Evolutionary conservation across 2,888 invertebrate genomes (phyloP), one percentile per base, ranked within the genome.

Genomic region (Acanthosepion pharaonis): DNA sequence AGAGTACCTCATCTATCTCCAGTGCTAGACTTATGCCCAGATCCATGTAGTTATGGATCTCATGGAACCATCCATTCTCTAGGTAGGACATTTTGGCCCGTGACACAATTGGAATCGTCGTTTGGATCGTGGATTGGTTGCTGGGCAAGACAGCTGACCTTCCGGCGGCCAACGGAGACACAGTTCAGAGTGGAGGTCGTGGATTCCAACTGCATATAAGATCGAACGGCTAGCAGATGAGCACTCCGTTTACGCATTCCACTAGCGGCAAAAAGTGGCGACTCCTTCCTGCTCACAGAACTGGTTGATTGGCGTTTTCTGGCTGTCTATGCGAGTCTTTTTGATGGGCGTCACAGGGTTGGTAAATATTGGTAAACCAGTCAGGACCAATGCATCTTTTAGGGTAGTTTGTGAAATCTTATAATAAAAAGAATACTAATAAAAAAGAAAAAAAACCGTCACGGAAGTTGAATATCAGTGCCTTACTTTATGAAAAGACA

Each of bases 31-130:
- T 96, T 95, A 96, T 97, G 0, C 97, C 97, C 48, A 92, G 92
- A 25, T 96, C 96, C 97, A 97, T 97, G 94, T 95, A 95, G 8
- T 96, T 96, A 92, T 98, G 99, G 33, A 98, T 98, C 98, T 99
- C 99, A 96, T 98, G 98, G 97, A 99, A 99, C 99, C 99, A 99
- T 95, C 99, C 98, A 64, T 97, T 98, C 96, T 98, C 98, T 95
- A 99, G 97, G 42, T 94, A 91, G 94, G 96, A 95, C 96, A 96
- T 92, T 78, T 15, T 78, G 49, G 51, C 92, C 53, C n/a, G 51
- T 92, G 25, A 51, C 92, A 92, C 92, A 53, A 28, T 20, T 51
- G 11, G 49, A 49, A 8, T 3, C 49, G 23, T 92, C 49, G 53
- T 15, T 92, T 20, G 28, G 51, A 9, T 53, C 51, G 53, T 53